A percentile compares a stretch with the other conserved stretches of the same genome.
phyloP scores from a whole-genome alignment of 2,797 vertebrate genomes.

The Phataginus tricuspis region DNA sequence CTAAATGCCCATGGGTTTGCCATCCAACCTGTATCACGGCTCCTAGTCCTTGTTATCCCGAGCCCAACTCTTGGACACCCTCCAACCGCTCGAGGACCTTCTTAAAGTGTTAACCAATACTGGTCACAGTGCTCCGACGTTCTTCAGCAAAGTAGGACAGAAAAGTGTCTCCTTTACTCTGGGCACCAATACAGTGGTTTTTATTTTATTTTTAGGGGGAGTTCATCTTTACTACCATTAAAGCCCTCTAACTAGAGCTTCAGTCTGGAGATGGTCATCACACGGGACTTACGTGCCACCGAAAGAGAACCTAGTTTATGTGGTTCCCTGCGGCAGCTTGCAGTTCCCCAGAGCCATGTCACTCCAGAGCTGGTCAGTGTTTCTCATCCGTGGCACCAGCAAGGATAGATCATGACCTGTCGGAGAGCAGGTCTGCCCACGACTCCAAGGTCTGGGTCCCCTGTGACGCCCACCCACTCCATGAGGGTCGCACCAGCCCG shows the following conservation, averaged over 20 bases:
- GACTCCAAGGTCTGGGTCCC: background rate
- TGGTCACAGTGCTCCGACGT: background rate
- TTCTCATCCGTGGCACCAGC: background rate
- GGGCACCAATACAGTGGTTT: background rate
- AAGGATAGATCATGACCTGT: background rate
- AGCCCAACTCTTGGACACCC: background rate
- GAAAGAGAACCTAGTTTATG: background rate
- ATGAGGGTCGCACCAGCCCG: background rate
- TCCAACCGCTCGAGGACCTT: background rate
- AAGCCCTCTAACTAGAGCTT: background rate
- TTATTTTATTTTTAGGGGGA: background rate
- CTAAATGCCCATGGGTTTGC: accelerated
- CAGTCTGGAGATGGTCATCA: accelerated
- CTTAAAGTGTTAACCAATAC: background rate
- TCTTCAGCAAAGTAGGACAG: background rate
- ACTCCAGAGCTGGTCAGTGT: accelerated
- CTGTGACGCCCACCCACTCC: too few species aligned
- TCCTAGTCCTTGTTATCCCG: background rate
- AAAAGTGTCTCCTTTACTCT: background rate
- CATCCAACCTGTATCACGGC: background rate
- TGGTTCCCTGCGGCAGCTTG: accelerated
- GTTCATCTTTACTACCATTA: background rate
- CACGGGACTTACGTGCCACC: background rate
- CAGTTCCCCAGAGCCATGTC: background rate
- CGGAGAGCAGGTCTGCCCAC: background rate